Percentiles rank a stretch among this genome's conserved stretches.
These are phyloP conservation scores for Menidia beryllina DNA, from an alignment of 2,113 vertebrate genomes.

Conservation along the genomic window DNA sequence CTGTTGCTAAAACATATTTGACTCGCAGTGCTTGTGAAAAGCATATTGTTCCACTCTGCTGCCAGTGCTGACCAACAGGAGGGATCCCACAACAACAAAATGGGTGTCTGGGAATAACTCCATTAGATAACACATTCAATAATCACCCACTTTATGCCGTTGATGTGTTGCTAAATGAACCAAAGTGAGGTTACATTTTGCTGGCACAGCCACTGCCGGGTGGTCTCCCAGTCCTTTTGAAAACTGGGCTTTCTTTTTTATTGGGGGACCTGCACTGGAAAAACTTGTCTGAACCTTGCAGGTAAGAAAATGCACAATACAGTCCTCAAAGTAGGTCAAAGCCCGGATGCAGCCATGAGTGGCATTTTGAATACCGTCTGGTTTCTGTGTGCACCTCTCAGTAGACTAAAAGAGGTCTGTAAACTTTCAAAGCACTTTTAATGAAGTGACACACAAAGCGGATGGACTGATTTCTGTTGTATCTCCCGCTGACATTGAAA, in stretches of 20 bases:
- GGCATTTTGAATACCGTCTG: conserved; percentile 7
- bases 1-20: conserved; percentile 11
- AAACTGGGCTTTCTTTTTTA: conserved; percentile 4
- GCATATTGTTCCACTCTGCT: background rate
- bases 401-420: too few species aligned
- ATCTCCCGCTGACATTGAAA: background rate
- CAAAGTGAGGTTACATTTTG: background rate
- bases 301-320: conserved; percentile 13
- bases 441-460: conserved; percentile 1
- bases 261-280: background rate
- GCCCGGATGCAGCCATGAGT: conserved; percentile 22
- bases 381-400: background rate
- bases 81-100: background rate
- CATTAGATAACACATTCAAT: background rate
- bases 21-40: conserved; percentile 12
- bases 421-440: conserved; percentile 6
- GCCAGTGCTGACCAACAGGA: background rate
- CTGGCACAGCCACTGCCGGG: background rate
- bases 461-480: background rate
- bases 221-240: conserved; percentile 7
- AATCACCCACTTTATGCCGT: background rate
- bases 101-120: background rate
- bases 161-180: background rate
- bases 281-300: conserved; percentile 4
- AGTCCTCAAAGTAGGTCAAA: conserved; percentile 28